Percentiles rank a stretch among this genome's conserved stretches.
Conservation (phyloP, 2,797 vertebrate species). For the Melopsittacus undulatus region DNA sequence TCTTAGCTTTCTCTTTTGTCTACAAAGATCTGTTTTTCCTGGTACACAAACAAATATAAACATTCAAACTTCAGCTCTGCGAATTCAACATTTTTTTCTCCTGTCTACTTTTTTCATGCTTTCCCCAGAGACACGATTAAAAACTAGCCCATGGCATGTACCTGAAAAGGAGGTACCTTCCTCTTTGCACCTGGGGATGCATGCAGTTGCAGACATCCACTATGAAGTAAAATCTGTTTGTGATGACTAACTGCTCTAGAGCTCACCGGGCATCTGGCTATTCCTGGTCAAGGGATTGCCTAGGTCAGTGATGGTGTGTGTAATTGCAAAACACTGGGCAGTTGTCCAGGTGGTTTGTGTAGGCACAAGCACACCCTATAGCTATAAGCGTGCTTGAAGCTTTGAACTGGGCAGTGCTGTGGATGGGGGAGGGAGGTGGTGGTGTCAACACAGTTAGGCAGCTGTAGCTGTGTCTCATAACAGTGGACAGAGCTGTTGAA, state of each 20-base stretch:
- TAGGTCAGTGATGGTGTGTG: not conserved
- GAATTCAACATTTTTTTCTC: not conserved
- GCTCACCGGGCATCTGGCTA: not conserved
- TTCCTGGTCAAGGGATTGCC: slow-evolving; percentile 30
- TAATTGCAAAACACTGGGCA: slow-evolving; percentile 23
- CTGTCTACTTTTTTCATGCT: not conserved
- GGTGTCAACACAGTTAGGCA: not conserved
- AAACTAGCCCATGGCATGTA: not conserved
- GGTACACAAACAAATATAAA: not conserved
- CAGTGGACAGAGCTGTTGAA: not conserved
- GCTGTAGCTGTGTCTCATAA: not conserved
- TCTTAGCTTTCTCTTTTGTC: not conserved
- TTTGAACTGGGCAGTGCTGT: not conserved
- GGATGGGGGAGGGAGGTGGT: not conserved
- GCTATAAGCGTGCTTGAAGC: not conserved
- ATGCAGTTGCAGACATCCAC: not conserved
- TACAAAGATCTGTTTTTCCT: not conserved
- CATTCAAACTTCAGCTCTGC: not conserved
- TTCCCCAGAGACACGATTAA: not conserved
- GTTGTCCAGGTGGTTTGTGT: not conserved
- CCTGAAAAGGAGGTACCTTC: not conserved
- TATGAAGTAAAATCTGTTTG: not conserved
- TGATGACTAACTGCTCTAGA: slow-evolving; percentile 26
- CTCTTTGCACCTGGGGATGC: not conserved
- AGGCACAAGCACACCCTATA: not conserved